phyloP scores from a whole-genome alignment of 35 echinoderm and acorn worm species.

The Patiria miniata region DNA sequence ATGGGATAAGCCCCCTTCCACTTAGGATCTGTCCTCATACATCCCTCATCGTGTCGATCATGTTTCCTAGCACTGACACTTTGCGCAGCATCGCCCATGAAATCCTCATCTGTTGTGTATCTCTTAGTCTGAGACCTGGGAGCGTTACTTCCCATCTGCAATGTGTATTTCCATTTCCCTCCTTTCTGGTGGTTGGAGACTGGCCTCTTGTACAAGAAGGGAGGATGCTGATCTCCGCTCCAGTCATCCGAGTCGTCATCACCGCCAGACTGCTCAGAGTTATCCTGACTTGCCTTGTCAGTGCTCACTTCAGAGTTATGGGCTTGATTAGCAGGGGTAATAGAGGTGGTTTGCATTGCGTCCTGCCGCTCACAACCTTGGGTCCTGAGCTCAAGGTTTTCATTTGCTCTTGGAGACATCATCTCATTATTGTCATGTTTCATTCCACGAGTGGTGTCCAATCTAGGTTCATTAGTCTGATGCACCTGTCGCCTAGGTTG shows the following conservation, averaged over 20 bases:
- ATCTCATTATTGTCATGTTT: too few relatives aligned
- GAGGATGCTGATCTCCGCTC: too few relatives aligned
- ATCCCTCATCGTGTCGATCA: too few relatives aligned
- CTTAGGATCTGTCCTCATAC: not conserved
- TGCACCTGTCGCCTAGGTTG: too few relatives aligned
- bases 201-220: not conserved
- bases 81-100: not conserved
- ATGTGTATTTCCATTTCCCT: not conserved
- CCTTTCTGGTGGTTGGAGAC: not conserved
- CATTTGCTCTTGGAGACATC: too few relatives aligned
- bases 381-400: not conserved
- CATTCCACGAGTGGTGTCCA: too few relatives aligned
- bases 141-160: not conserved
- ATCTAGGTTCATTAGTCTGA: too few relatives aligned
- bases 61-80: too few relatives aligned
- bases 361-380: too few relatives aligned
- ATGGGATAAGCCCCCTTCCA: not conserved
- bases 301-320: not conserved
- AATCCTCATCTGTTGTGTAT: slow-evolving; percentile 13
- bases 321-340: not conserved
- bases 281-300: not conserved
- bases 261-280: too few relatives aligned
- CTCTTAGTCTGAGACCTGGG: not conserved
- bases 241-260: too few relatives aligned
- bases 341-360: too few relatives aligned